Evolutionary conservation across 2,888 invertebrate species (phyloP).

Genomic region (Aphidoletes aphidimyza): DNA sequence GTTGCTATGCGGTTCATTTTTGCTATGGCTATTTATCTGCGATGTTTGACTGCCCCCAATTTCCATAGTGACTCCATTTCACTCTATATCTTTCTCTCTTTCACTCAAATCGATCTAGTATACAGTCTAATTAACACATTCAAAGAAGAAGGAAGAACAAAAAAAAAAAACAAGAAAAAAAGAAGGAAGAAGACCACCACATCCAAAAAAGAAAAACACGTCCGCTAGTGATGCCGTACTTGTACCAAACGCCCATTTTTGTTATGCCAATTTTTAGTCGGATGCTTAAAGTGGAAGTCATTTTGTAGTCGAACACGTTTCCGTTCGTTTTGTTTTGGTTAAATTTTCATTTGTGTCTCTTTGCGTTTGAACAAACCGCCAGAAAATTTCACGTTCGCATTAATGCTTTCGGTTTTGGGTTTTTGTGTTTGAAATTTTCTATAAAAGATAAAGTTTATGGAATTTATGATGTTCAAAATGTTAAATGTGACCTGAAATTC

Average conservation of each 20-base stretch:
- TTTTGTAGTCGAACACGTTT: no score
- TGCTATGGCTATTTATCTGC: not conserved
- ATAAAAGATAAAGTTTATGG: constrained; percentile 51
- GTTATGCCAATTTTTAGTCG: not conserved
- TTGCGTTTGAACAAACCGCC: not conserved
- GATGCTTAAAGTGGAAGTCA: no score
- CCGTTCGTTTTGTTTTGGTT: not conserved
- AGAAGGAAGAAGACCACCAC: not conserved
- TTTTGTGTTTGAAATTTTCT: constrained; percentile 4
- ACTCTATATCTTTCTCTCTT: no score
- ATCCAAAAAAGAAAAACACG: not conserved
- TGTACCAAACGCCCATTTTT: not conserved
- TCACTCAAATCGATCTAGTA: no score
- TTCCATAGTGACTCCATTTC: not conserved
- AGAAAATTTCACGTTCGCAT: not conserved
- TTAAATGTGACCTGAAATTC: not conserved
- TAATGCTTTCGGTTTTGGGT: not conserved
- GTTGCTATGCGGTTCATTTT: not conserved
- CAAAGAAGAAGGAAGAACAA: not conserved
- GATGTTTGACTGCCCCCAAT: not conserved
- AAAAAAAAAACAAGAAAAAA: not conserved
- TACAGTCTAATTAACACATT: constrained; percentile 32
- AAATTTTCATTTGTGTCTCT: not conserved
- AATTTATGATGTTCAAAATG: constrained; percentile 32
- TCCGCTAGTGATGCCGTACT: not conserved